These are phyloP conservation scores for Venustoraphidia nigricollis DNA, from an alignment of 2,888 invertebrate species.

Conservation along the genomic window DNA sequence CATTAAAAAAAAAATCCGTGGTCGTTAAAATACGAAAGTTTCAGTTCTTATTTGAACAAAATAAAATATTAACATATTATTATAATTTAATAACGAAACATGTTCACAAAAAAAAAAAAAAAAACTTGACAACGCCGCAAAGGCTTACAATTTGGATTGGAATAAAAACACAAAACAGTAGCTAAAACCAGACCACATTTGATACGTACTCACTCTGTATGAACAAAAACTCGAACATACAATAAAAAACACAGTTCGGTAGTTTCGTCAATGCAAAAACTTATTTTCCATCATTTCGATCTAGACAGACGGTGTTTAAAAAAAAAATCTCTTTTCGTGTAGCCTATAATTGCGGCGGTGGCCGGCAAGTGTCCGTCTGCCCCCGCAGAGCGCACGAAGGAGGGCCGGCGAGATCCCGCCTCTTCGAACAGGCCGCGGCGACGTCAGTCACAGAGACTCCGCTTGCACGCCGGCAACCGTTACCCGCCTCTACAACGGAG, in stretches of 20 bases:
- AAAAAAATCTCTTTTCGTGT: constrained; percentile 4
- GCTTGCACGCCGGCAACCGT: constrained; percentile 25
- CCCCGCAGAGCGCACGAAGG: constrained; percentile 2
- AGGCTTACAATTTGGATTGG: no score
- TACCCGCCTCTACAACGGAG: constrained; percentile 28
- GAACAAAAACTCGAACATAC: no score
- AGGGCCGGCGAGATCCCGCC: constrained; percentile 2
- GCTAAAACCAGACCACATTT: no score
- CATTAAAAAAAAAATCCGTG: no score
- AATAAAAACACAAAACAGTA: no score
- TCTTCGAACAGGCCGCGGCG: constrained; percentile 14
- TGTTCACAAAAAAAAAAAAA: no score
- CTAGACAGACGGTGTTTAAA: neutral
- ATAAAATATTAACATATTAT: no score
- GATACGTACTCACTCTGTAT: no score
- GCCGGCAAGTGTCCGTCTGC: neutral
- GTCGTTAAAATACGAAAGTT: no score
- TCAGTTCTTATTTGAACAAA: no score
- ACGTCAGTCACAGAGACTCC: constrained; percentile 24
- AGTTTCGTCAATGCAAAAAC: neutral
- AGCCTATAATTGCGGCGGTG: constrained; percentile 5
- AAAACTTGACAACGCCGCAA: no score
- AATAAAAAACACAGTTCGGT: neutral
- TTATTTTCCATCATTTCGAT: constrained; percentile 1
- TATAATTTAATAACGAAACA: no score